phyloP scores from a whole-genome alignment of 2,888 invertebrate species.

The Cremastinae sp. region DNA sequence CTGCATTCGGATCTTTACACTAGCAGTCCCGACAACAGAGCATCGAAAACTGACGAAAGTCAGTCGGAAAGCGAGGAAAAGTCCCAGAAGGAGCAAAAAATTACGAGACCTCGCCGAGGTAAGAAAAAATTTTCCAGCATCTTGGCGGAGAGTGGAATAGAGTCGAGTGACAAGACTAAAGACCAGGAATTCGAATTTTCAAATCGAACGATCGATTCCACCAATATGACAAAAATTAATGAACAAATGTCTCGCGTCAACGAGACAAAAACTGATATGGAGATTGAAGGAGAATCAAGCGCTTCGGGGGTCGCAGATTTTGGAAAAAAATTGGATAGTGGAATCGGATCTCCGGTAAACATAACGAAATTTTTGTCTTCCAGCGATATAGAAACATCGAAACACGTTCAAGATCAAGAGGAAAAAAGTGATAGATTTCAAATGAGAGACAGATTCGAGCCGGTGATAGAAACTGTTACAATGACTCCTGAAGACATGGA shows the following conservation, averaged over 20 bases:
- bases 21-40: conserved; percentile 69
- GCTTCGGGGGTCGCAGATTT: conserved; percentile 31
- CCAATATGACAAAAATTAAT: conserved; percentile 17
- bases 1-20: conserved; percentile 68
- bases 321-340: conserved; percentile 45
- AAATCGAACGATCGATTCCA: conserved; percentile 57
- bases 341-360: conserved; percentile 41
- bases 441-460: conserved; percentile 5
- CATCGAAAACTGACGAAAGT: conserved; percentile 73
- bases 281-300: conserved; percentile 34
- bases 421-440: conserved; percentile 23
- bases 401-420: conserved; percentile 27
- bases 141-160: conserved; percentile 33
- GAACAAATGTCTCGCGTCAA: conserved; percentile 4
- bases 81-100: conserved; percentile 56
- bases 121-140: conserved; percentile 58
- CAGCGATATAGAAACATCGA: conserved; percentile 21
- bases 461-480: neutral
- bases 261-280: conserved; percentile 14
- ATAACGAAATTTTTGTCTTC: conserved; percentile 45
- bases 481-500: conserved; percentile 36
- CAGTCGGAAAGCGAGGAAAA: conserved; percentile 75
- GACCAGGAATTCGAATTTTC: conserved; percentile 69
- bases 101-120: conserved; percentile 60
- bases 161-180: conserved; percentile 57